Base-by-base conservation (phyloP, 2,888 invertebrate genomes). In the Drosophila multiciliata region DNA sequence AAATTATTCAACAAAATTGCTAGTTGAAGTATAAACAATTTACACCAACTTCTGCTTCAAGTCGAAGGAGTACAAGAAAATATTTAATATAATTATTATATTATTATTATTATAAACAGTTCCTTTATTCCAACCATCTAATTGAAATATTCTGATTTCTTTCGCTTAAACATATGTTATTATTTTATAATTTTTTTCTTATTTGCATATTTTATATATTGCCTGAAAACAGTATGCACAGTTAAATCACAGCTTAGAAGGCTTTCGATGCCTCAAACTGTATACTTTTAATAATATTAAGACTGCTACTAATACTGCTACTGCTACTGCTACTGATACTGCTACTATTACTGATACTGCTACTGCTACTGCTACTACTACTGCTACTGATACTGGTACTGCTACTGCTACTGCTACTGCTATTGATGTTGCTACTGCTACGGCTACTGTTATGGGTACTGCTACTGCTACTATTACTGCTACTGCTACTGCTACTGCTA, bases 1-100 rank as follows among this genome's bases (percentile, higher is more conserved):
- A 52, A 52, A 64, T 74, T 62, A 54, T 54, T 38, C 52, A 49
- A 20, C 42, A 38, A 68, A 64, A 45, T 15, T 20, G 59, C 49
- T 64, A 33, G 12, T 32, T 20, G n/a, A 60, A 32, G 20, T 29
- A 15, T 23, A 2, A 15, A 15, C 29, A 45, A 15, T 45, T 45
- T 45, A 15, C 20, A 12, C 7, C 20, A 15, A 7, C n/a, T 9
- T 40, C 38, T 4, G 12, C 3, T 12, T 45, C 20, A 23, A 23
- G 7, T 45, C 45, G 1, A 23, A 23, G 45, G 15, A 23, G 7
- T 23, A 1, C 23, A 23, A 45, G 1, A 8, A 23, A 23, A 29
- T 6, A 29, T 6, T 5, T 26, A 26, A 26, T 26, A 26, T 5
- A 26, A 29, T 29, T 26, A 26, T 26, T 26, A 26, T 26, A 26